Conservation (phyloP, 2,113 vertebrate genomes). For the Galeopterus variegatus region DNA sequence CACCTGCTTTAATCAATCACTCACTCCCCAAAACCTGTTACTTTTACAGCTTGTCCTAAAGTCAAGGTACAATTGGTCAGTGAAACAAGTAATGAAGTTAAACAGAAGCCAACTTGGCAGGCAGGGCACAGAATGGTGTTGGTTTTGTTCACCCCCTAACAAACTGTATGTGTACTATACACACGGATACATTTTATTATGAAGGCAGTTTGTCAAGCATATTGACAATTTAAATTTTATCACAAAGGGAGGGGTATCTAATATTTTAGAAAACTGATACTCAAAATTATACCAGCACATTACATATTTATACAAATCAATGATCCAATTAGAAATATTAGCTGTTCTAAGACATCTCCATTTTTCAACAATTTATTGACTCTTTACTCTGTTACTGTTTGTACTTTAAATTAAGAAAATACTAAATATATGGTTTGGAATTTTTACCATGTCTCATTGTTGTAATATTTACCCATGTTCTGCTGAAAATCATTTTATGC, state of each 20-base stretch:
- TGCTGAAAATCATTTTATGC: conserved; percentile 62
- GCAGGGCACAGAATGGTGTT: too few species aligned
- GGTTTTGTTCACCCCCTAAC: too few species aligned
- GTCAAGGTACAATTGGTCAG: too few species aligned
- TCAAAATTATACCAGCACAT: background rate
- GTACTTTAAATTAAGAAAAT: conserved; percentile 39
- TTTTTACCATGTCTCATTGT: conserved; percentile 44
- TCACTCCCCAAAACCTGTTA: too few species aligned
- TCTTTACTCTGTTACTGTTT: conserved; percentile 11
- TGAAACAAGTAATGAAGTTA: too few species aligned
- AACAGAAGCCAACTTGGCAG: too few species aligned
- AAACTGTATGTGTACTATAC: background rate
- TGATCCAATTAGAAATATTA: conserved; percentile 26
- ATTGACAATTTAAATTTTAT: background rate
- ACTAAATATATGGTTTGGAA: background rate
- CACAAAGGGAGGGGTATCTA: background rate
- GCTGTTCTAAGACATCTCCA: background rate
- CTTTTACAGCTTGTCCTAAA: too few species aligned
- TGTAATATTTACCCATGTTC: conserved; percentile 16
- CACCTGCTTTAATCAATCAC: too few species aligned
- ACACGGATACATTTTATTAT: background rate
- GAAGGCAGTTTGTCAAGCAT: background rate
- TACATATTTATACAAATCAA: conserved; percentile 16
- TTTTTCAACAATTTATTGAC: background rate
- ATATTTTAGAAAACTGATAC: conserved; percentile 48